Conservation (phyloP, 2,113 vertebrate genomes). For the Sphyrna mokarran region DNA sequence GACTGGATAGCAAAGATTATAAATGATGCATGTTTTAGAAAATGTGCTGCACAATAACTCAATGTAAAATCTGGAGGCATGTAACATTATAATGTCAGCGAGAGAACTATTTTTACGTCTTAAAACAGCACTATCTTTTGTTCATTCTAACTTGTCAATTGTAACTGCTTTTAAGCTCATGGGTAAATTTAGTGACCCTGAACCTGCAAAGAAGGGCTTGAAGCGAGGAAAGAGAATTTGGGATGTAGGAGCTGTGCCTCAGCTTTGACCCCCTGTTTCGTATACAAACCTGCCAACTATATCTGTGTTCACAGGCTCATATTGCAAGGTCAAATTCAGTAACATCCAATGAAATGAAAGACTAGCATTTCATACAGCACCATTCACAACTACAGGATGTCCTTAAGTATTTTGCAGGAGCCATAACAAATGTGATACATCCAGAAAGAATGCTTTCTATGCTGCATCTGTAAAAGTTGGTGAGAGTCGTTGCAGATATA, state of each 20-base stretch:
- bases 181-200: not conserved
- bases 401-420: not conserved
- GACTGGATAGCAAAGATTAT: not conserved
- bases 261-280: not conserved
- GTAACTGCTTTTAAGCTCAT: not conserved
- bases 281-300: not conserved
- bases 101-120: not conserved
- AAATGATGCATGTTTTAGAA: constrained; percentile 17
- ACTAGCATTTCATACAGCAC: not conserved
- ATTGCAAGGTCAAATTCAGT: not conserved
- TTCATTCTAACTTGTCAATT: not conserved
- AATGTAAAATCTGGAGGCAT: not conserved
- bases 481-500: too few species aligned
- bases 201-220: not conserved
- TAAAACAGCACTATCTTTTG: not conserved
- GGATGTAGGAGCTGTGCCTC: not conserved
- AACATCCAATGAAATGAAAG: not conserved
- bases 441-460: too few species aligned
- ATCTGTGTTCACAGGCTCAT: not conserved
- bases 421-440: too few species aligned
- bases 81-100: not conserved
- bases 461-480: too few species aligned
- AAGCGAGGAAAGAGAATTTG: not conserved
- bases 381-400: not conserved
- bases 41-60: not conserved